Percentiles rank a stretch among this genome's conserved stretches.
These are phyloP conservation scores for Synergus umbraculus DNA, from an alignment of 2,888 invertebrate species.

Conservation along the genomic window DNA sequence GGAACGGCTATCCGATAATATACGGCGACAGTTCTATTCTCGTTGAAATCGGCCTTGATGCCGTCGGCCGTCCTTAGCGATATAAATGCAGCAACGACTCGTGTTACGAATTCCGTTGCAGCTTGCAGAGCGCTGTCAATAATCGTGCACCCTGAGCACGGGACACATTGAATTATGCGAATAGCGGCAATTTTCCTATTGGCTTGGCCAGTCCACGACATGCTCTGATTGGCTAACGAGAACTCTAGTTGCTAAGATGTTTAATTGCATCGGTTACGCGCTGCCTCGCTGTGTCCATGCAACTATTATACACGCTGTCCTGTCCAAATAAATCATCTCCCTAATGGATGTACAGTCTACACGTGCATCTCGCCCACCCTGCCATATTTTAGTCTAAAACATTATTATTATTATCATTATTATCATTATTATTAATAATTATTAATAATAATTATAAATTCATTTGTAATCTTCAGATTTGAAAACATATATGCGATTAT, in stretches of 20 bases:
- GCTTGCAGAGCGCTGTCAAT: conserved; percentile 25
- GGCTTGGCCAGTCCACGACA: conserved; percentile 58
- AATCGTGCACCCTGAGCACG: conserved; percentile 23
- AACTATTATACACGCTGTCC: conserved; percentile 18
- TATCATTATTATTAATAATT: too few relatives aligned
- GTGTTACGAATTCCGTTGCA: conserved; percentile 20
- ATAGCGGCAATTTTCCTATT: conserved; percentile 51
- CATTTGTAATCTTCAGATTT: too few relatives aligned
- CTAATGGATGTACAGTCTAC: conserved; percentile 24
- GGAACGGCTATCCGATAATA: conserved; percentile 29
- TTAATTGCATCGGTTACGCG: conserved; percentile 38
- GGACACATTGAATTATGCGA: conserved; percentile 39
- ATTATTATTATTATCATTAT: neutral
- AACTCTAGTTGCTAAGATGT: conserved; percentile 19
- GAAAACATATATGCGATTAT: too few relatives aligned
- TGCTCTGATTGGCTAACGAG: conserved; percentile 64
- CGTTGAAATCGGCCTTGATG: conserved; percentile 39
- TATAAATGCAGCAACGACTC: conserved; percentile 30
- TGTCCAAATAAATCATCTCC: conserved; percentile 37
- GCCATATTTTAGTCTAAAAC: neutral
- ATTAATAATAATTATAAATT: too few relatives aligned
- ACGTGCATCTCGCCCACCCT: neutral
- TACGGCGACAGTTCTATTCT: conserved; percentile 41
- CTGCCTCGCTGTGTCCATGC: neutral
- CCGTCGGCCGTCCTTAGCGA: conserved; percentile 12